Evolutionary conservation across 2,113 vertebrate species (phyloP), one percentile per base, ranked within the genome.

Genomic region (Prietella phreatophila): DNA sequence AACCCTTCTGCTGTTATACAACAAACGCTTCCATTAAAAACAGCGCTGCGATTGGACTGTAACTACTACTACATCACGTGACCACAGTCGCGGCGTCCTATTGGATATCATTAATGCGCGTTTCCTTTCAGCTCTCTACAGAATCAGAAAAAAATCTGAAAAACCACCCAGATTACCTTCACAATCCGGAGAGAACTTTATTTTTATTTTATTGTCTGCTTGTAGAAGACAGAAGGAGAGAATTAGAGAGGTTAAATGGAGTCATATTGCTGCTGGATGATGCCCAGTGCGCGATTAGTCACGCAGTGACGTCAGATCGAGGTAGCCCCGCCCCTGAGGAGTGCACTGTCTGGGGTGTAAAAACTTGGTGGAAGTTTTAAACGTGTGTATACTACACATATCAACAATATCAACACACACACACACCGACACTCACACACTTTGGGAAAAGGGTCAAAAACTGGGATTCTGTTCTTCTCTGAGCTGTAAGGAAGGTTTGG

Each of bases 381-480:
- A 67, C 27, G 11, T 14, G 96, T 96, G 96, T 96, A 96, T 96
- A 96, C 96, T 97, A 79, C 14, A 27, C 47, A 83, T 39, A 82
- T 79, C 94, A 94, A 75, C 65, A 73, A 82, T 20, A 79, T 56
- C 61, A n/a, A 86, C 39, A 67, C 53, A 84, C 83, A 63, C 69
- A 79, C 33, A 80, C 50, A 80, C 75, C 8, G 42, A 78, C 2
- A 98, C 65, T 11, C 30, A 71, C 67, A 71, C 33, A 69, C n/a
- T 63, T 27, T 10, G 47, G 47, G 7, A 47, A 47, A 47, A 47
- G 8, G 0, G 47, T 63, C 65, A 67, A 11, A 67, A 9, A 25
- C 8, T 9, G 7, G 60, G 60, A n/a, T 27, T 27, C 61, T 63
- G 22, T 63, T 63, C 61, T 63, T 19, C 56, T 58, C 56, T 60